A percentile compares a stretch with the other conserved stretches of the same genome.
Conservation (phyloP, 2,888 invertebrate genomes). For the Dioctria rufipes region DNA sequence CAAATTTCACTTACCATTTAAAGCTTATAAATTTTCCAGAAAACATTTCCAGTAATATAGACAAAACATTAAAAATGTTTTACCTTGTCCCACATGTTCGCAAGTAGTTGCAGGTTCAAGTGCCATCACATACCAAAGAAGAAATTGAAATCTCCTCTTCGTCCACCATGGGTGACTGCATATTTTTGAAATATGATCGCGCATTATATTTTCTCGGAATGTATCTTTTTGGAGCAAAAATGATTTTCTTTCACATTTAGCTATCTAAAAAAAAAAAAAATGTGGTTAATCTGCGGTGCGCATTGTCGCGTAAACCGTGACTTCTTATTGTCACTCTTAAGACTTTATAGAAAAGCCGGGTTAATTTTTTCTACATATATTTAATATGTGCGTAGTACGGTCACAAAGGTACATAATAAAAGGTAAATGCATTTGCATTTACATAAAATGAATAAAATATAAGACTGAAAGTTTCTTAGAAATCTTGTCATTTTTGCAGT, state of each 20-base stretch:
- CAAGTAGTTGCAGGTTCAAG: slow-evolving; percentile 17
- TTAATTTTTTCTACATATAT: background rate
- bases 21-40: no score
- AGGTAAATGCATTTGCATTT: background rate
- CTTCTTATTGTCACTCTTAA: slow-evolving; percentile 39
- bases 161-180: slow-evolving; percentile 37
- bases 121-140: slow-evolving; percentile 42
- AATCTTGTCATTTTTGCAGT: slow-evolving; percentile 34
- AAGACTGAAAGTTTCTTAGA: slow-evolving; percentile 40
- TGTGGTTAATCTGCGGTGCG: slow-evolving; percentile 10
- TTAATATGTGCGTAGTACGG: no score
- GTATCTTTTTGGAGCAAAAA: slow-evolving; percentile 48
- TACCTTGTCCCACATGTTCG: slow-evolving; percentile 36
- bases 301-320: slow-evolving; percentile 39
- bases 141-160: slow-evolving; percentile 42
- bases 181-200: slow-evolving; percentile 47
- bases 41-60: no score
- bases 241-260: slow-evolving; percentile 35
- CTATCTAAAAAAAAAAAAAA: slow-evolving; percentile 15
- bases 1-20: no score
- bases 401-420: no score
- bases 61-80: no score
- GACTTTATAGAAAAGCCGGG: background rate
- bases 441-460: slow-evolving; percentile 36
- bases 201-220: slow-evolving; percentile 33